Conservation (phyloP, 1,140 invertebrate genomes). For the Panulirus ornatus region DNA sequence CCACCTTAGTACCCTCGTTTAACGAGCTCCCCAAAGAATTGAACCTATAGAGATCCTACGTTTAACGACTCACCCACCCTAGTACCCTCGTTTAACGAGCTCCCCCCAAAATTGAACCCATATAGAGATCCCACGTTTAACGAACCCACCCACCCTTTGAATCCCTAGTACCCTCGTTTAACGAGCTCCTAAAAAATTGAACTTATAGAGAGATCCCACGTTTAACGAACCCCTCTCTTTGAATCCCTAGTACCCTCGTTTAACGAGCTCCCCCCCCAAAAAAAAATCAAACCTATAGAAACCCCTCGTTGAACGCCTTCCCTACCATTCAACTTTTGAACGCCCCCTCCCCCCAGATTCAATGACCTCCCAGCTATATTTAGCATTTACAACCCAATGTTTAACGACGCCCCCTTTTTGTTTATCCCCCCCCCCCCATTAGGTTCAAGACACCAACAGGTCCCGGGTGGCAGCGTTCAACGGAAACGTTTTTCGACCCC, state of each 20-base stretch:
- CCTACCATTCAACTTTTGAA: too few relatives aligned
- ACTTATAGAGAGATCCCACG: not conserved
- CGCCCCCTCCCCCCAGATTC: not conserved
- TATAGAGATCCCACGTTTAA: not conserved
- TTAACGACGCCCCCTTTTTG: not conserved
- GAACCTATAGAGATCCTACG: too few relatives aligned
- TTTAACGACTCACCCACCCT: too few relatives aligned
- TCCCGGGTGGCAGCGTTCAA: conserved; percentile 84
- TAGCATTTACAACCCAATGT: not conserved
- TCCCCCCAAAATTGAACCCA: too few relatives aligned
- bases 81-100: too few relatives aligned
- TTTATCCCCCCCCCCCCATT: conserved; percentile 62
- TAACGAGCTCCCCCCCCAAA: too few relatives aligned
- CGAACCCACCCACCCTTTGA: not conserved
- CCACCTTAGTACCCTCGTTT: too few relatives aligned
- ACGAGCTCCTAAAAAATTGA: too few relatives aligned
- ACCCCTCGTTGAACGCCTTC: too few relatives aligned
- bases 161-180: conserved; percentile 29
- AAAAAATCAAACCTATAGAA: too few relatives aligned
- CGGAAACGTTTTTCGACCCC: conserved; percentile 85
- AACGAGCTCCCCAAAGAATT: too few relatives aligned
- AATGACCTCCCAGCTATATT: not conserved
- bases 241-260: conserved; percentile 23
- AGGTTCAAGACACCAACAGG: conserved; percentile 86
- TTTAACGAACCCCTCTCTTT: not conserved